These are phyloP conservation scores for Panulirus ornatus DNA, from an alignment of 1,140 invertebrate species.

Conservation along the genomic window DNA sequence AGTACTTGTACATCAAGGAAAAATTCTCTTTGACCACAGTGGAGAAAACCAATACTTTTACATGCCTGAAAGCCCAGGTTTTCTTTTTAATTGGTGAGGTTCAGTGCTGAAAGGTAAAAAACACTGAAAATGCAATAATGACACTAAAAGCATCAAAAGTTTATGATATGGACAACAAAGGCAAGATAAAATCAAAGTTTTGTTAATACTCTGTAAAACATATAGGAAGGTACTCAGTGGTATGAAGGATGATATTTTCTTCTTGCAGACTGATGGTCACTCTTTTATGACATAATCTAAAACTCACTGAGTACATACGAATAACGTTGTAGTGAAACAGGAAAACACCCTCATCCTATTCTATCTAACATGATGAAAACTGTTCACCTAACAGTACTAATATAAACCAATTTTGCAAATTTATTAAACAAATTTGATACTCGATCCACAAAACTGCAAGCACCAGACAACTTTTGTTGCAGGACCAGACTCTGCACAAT, in stretches of 20 bases:
- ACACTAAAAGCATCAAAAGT: no score
- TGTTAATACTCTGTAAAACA: no score
- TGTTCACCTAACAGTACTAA: no score
- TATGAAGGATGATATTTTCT: no score
- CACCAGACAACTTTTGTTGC: not conserved
- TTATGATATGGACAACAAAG: no score
- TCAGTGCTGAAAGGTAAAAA: not conserved
- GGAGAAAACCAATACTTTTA: not conserved
- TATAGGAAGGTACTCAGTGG: no score
- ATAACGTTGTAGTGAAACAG: no score
- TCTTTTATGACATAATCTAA: not conserved
- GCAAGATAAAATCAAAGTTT: no score
- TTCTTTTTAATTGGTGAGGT: not conserved
- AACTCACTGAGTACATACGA: not conserved
- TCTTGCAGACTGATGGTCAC: not conserved
- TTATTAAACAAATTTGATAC: not conserved
- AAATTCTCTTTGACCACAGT: not conserved
- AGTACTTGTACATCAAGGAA: not conserved
- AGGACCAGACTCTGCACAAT: not conserved
- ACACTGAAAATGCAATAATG: not conserved
- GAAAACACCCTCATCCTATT: no score
- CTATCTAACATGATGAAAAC: no score
- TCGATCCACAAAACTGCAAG: not conserved
- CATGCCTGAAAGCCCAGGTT: slow-evolving; percentile 30
- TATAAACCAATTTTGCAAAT: not conserved